Conservation (phyloP, 2,113 vertebrate genomes). For the Plectropomus leopardus region DNA sequence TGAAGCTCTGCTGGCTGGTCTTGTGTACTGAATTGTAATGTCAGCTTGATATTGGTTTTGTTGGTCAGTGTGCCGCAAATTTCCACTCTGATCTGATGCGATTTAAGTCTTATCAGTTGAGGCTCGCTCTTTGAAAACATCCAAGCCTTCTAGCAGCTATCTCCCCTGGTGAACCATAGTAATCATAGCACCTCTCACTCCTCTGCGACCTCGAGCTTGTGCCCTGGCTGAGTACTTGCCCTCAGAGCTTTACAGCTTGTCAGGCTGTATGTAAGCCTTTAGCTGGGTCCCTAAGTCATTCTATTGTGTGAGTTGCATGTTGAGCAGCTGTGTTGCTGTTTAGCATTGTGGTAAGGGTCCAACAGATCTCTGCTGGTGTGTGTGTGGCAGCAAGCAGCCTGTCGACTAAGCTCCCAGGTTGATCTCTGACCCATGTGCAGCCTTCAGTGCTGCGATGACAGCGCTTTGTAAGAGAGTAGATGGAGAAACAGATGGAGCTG, state of each 20-base stretch:
- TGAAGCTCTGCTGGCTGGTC: not conserved
- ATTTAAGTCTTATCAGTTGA: conserved; percentile 5
- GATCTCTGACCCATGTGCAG: conserved; percentile 2
- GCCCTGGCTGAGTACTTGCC: conserved; percentile 6
- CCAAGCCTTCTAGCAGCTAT: not conserved
- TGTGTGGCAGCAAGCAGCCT: not conserved
- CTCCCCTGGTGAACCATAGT: not conserved
- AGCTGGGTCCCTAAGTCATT: conserved; percentile 1
- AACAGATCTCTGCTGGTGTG: not conserved
- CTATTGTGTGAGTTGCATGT: conserved; percentile 16
- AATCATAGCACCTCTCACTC: conserved; percentile 39
- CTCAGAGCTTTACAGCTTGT: conserved; percentile 31
- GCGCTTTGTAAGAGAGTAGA: not conserved
- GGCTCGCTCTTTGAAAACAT: not conserved
- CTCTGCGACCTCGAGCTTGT: conserved; percentile 3
- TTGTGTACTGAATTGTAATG: not conserved
- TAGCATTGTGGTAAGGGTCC: not conserved
- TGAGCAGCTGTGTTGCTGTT: conserved; percentile 21
- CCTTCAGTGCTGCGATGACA: not conserved
- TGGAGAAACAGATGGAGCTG: not conserved
- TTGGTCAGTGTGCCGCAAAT: not conserved
- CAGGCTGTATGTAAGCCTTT: conserved; percentile 27
- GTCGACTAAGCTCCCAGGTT: conserved; percentile 32
- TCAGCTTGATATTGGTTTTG: conserved; percentile 1
- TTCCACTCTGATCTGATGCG: conserved; percentile 2